Evolutionary conservation across 2,888 invertebrate genomes (phyloP).

Genomic region (Nephrocerus scutellatus): DNA sequence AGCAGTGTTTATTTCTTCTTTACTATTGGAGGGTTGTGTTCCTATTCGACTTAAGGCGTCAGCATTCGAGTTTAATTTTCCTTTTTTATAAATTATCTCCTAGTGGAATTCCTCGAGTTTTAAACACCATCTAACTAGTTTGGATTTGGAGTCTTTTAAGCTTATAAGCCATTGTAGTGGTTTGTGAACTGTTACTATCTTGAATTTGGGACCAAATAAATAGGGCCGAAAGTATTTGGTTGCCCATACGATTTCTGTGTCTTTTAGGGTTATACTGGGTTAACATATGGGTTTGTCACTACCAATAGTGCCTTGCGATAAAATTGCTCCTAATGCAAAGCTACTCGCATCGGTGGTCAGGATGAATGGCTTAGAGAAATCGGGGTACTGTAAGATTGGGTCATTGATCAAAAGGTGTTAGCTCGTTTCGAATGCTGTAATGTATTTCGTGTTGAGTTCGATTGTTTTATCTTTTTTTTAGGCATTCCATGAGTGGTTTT

Average conservation of each 20-base stretch:
- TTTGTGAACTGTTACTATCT: slow-evolving; percentile 15
- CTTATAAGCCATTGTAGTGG: slow-evolving; percentile 6
- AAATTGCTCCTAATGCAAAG: slow-evolving; percentile 7
- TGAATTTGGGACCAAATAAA: slow-evolving; percentile 7
- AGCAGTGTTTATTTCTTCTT: slow-evolving; percentile 1
- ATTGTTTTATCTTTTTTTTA: slow-evolving; percentile 21
- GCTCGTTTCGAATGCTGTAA: too few species aligned
- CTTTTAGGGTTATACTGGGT: slow-evolving; percentile 9
- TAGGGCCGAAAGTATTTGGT: slow-evolving; percentile 13
- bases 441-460: too few species aligned
- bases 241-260: slow-evolving; percentile 12
- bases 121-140: slow-evolving; percentile 16
- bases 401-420: too few species aligned
- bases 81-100: slow-evolving; percentile 23
- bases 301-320: slow-evolving; percentile 8
- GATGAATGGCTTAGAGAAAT: too few species aligned
- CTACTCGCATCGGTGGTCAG: too few species aligned
- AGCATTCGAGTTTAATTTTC: too few species aligned
- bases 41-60: slow-evolving; percentile 15
- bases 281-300: slow-evolving; percentile 14
- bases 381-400: too few species aligned
- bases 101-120: slow-evolving; percentile 23
- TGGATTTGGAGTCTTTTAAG: slow-evolving; percentile 4
- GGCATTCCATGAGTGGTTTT: slow-evolving; percentile 16
- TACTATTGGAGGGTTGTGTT: slow-evolving; percentile 23